Evolutionary conservation across 2,888 invertebrate species (phyloP), one percentile per base, ranked within the genome.

Genomic region (Cantharis rustica): DNA sequence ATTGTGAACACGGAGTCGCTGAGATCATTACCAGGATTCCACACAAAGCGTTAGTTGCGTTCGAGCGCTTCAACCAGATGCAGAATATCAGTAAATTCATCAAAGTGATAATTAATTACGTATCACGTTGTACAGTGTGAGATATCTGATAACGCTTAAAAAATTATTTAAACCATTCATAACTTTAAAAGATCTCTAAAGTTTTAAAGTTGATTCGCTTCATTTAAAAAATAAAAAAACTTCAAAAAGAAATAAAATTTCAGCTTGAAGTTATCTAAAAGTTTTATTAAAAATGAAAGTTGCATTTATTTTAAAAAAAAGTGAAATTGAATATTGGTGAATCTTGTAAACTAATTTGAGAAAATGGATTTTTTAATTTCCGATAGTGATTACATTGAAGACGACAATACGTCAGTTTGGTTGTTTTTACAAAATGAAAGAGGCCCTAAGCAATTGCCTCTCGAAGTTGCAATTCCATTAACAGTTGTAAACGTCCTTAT

Each of bases 401-500:
- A 68, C 20, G 68, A 78, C 47, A 75, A 75, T 61, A 31, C 75
- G 15, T 76, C 79, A 10, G 11, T 80, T 63, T 75, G 72, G 63
- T 76, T 80, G 31, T 86, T 84, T 77, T 81, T 87, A 63, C 77
- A 80, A 63, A 82, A 83, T 20, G 79, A 81, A 71, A 80, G 85
- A 73, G 87, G 87, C 3, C 83, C 84, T 10, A 86, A 87, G 78
- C 85, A 84, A 16, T 84, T 87, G 76, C 86, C 87, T 3, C 77
- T 88, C 11, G 83, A 83, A 62, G 84, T 84, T 69, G 85, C 87
- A 0, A 80, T 88, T 10, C 90, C 93, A 0, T 89, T 94, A 69
- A 95, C 94, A 0, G 90, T 93, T 72, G 90, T 94, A 31, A 94
- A 96, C 84, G 89, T 93, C 78, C 87, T 92, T 73, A 95, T 97